Evolutionary conservation across 2,113 vertebrate genomes (phyloP).

Genomic region (Campylomormyrus numenius): DNA sequence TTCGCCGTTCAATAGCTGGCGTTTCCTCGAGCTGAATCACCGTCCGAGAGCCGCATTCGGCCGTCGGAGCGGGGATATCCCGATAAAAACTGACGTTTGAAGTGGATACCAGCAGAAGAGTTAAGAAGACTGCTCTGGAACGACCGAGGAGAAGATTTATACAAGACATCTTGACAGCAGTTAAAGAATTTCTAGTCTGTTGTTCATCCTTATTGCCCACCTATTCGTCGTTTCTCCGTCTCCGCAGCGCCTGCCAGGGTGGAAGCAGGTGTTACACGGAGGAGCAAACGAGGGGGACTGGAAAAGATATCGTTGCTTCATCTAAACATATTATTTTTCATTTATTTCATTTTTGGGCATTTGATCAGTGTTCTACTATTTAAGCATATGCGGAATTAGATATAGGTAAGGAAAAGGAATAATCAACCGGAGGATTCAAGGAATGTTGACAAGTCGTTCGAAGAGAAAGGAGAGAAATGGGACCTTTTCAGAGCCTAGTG

Average conservation of each 20-base stretch:
- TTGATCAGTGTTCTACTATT: not conserved
- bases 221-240: not conserved
- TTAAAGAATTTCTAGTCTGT: not conserved
- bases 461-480: not conserved
- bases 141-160: not conserved
- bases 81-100: not conserved
- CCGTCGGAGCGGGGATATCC: not conserved
- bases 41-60: not conserved
- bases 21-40: not conserved
- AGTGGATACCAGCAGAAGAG: not conserved
- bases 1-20: not conserved
- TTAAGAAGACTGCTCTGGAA: not conserved
- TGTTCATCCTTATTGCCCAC: not conserved
- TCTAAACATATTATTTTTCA: not conserved
- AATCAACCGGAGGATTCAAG: not conserved
- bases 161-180: not conserved
- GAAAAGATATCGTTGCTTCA: not conserved
- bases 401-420: not conserved
- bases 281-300: not conserved
- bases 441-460: not conserved
- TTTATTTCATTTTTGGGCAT: not conserved
- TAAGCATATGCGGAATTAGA: not conserved
- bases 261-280: not conserved
- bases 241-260: not conserved
- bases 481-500: not conserved